Percentiles rank a stretch among this genome's conserved stretches.
Conservation (phyloP, 2,888 invertebrate species). For the Salticus scenicus region DNA sequence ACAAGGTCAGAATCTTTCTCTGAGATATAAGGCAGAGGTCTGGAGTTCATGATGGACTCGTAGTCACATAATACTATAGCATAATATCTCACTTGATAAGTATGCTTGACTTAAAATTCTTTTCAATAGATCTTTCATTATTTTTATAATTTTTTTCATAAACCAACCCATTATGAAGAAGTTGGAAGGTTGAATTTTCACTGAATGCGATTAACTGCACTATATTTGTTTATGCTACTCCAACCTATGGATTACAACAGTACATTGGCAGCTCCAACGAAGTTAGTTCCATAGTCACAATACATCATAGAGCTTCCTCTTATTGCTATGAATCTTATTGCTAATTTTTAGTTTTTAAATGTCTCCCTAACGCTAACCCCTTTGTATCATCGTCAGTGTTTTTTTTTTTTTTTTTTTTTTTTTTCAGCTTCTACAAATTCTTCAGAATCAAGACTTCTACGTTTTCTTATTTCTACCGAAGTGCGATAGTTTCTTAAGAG, state of each 20-base stretch:
- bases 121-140: too few species aligned
- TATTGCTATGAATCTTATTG: neutral
- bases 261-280: too few species aligned
- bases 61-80: neutral
- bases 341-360: neutral
- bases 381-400: too few species aligned
- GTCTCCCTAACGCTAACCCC: too few species aligned
- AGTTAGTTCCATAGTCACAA: neutral
- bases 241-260: neutral
- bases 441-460: neutral
- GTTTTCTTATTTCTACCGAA: neutral
- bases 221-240: neutral
- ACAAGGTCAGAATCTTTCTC: too few species aligned
- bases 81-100: neutral
- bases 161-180: neutral
- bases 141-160: neutral
- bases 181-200: slow-evolving; percentile 1
- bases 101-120: too few species aligned
- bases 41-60: neutral
- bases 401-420: too few species aligned
- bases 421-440: neutral
- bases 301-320: neutral
- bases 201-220: too few species aligned
- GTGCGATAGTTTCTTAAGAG: neutral
- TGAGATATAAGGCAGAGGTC: neutral